phyloP scores from a whole-genome alignment of 2,888 invertebrate genomes.

The Mactromeris polynyma region DNA sequence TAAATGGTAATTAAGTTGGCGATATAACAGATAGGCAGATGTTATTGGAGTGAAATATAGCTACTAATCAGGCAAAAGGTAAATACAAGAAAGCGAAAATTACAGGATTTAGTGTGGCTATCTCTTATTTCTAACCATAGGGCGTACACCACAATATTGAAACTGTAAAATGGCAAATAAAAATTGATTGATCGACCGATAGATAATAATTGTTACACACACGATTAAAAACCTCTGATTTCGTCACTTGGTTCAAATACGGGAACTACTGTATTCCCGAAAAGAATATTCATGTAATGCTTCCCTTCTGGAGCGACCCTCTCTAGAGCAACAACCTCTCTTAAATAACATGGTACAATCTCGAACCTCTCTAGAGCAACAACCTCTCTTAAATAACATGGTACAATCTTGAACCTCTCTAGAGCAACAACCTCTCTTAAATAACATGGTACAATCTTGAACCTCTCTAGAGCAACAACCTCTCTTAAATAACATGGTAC shows the following conservation, averaged over 20 bases:
- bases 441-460: too few species aligned
- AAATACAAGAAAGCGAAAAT: slow-evolving; percentile 43
- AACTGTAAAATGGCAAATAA: slow-evolving; percentile 10
- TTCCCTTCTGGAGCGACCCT: too few species aligned
- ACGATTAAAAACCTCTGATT: not conserved
- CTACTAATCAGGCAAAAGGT: slow-evolving; percentile 48
- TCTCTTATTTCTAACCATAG: slow-evolving; percentile 8
- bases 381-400: too few species aligned
- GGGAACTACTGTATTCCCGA: not conserved
- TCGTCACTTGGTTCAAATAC: not conserved
- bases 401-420: too few species aligned
- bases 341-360: too few species aligned
- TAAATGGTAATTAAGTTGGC: slow-evolving; percentile 54
- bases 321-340: too few species aligned
- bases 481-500: too few species aligned
- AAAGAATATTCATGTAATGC: too few species aligned
- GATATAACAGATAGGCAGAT: slow-evolving; percentile 55
- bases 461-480: too few species aligned
- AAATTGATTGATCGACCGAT: slow-evolving; percentile 4
- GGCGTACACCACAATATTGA: slow-evolving; percentile 15
- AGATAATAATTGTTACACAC: not conserved
- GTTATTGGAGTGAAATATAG: slow-evolving; percentile 32
- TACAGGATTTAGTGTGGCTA: not conserved
- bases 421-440: too few species aligned
- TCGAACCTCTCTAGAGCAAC: too few species aligned